A percentile compares a stretch with the other conserved stretches of the same genome.
Conservation (phyloP, 2,797 vertebrate species). For the Phylloscopus collybita region DNA sequence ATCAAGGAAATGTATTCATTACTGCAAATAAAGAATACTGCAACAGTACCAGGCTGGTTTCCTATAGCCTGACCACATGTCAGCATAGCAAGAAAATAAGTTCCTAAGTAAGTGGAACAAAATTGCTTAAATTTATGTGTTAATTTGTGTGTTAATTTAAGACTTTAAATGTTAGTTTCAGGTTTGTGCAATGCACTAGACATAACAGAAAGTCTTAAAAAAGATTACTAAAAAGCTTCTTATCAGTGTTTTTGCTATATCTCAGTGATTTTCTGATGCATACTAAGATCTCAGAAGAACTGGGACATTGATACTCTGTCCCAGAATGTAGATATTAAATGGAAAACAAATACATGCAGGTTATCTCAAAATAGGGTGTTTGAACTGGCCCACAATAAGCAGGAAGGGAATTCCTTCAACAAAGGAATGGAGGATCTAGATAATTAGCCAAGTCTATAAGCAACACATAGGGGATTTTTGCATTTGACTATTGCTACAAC, state of each 20-base stretch:
- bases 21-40: background rate
- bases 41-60: background rate
- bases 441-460: background rate
- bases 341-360: background rate
- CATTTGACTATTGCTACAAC: background rate
- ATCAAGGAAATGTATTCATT: background rate
- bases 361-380: background rate
- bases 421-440: background rate
- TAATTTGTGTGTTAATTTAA: background rate
- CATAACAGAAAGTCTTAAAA: background rate
- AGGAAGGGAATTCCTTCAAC: background rate
- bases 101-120: background rate
- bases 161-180: background rate
- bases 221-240: background rate
- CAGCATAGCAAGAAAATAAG: background rate
- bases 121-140: background rate
- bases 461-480: background rate
- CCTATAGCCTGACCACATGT: background rate
- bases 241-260: background rate
- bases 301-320: background rate
- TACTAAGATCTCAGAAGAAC: background rate
- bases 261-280: background rate
- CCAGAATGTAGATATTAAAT: background rate
- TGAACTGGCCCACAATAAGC: background rate
- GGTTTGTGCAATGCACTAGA: background rate